phyloP scores from a whole-genome alignment of 1,140 invertebrate genomes.

The Euura saliciscinereae region DNA sequence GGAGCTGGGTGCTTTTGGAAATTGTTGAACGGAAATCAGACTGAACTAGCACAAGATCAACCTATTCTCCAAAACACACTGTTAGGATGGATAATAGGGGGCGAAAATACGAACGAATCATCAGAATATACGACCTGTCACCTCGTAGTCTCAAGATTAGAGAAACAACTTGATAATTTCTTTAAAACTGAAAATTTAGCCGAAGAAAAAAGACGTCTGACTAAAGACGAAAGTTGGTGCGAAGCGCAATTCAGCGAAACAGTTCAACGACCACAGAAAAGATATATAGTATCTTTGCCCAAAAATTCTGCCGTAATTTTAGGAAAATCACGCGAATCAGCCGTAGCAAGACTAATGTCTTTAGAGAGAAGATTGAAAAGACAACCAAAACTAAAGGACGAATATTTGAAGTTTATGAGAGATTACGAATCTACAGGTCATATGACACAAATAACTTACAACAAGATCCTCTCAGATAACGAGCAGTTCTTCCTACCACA shows the following conservation, averaged over 20 bases:
- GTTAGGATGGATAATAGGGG: slow-evolving; percentile 22
- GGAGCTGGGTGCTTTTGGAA: slow-evolving; percentile 18
- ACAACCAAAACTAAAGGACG: neutral
- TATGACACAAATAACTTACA: slow-evolving; percentile 28
- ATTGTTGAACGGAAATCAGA: slow-evolving; percentile 9
- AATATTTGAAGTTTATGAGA: slow-evolving; percentile 32
- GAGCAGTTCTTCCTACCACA: neutral
- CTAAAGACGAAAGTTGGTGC: neutral
- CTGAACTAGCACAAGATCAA: slow-evolving; percentile 2
- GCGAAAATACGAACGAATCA: slow-evolving; percentile 4
- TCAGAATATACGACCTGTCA: too few species aligned
- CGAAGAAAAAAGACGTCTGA: neutral
- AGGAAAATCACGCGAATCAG: neutral
- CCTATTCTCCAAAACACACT: slow-evolving; percentile 21
- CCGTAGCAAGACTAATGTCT: neutral
- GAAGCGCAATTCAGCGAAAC: neutral
- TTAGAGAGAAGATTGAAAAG: neutral
- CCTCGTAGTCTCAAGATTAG: neutral
- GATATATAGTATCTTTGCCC: neutral
- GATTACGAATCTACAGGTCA: slow-evolving; percentile 38
- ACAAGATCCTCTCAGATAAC: neutral
- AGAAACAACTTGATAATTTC: slow-evolving; percentile 13
- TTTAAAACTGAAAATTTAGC: slow-evolving; percentile 11
- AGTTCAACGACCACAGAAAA: neutral
- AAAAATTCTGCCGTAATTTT: neutral